These are phyloP conservation scores for Steatornis caripensis DNA, from an alignment of 2,113 vertebrate genomes.

Conservation along the genomic window DNA sequence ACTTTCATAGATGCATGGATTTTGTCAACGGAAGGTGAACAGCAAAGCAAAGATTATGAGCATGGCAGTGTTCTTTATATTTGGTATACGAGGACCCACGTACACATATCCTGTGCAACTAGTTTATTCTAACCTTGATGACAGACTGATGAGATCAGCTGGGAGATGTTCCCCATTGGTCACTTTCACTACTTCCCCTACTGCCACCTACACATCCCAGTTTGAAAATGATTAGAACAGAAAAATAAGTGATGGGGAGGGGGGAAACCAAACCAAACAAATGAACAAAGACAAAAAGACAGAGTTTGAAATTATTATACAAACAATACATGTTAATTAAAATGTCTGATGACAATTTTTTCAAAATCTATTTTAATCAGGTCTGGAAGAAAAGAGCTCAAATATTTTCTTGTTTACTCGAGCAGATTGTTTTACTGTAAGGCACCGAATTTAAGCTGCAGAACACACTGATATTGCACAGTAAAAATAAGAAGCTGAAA, in stretches of 20 bases:
- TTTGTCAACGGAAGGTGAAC: background rate
- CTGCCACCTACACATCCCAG: conserved; percentile 91
- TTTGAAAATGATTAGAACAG: conserved; percentile 79
- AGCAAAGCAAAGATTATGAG: background rate
- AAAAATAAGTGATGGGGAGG: conserved; percentile 65
- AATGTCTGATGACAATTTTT: conserved; percentile 73
- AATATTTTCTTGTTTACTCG: background rate
- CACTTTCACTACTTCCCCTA: conserved; percentile 98
- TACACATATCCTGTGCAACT: conserved; percentile 66
- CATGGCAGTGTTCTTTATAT: background rate
- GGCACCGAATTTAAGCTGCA: background rate
- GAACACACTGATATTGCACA: background rate
- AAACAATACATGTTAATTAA: conserved; percentile 79
- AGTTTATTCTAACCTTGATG: conserved; percentile 92
- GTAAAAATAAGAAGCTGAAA: background rate
- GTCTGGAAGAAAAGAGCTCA: conserved; percentile 39
- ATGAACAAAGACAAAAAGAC: conserved; percentile 76
- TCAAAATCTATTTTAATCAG: conserved; percentile 84
- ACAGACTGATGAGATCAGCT: conserved; percentile 98
- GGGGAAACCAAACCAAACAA: conserved; percentile 31
- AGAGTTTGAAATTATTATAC: conserved; percentile 81
- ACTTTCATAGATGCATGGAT: background rate
- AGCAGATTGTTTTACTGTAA: background rate
- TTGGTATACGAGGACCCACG: conserved; percentile 74
- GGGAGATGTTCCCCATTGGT: conserved; percentile 98